Evolutionary conservation across 2,797 vertebrate genomes (phyloP).

Genomic region (Lithobates pipiens): DNA sequence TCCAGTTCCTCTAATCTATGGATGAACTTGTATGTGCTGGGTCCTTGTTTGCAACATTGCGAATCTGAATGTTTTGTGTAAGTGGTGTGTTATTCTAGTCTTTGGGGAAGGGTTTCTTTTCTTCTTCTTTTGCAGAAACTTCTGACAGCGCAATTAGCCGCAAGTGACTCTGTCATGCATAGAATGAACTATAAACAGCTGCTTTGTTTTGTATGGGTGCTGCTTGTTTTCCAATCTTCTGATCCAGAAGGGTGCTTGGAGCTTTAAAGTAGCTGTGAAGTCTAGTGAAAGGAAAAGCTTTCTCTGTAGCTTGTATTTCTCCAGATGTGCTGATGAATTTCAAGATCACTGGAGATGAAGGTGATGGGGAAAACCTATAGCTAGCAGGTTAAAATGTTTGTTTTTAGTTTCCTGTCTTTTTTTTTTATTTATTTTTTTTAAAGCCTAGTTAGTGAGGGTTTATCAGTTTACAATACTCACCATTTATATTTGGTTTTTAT

Average conservation of each 20-base stretch:
- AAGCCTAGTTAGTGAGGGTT: too few relatives aligned
- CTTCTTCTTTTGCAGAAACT: constrained; percentile 55
- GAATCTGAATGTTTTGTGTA: background rate
- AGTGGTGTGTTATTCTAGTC: background rate
- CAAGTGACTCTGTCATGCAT: constrained; percentile 6
- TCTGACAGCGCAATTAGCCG: background rate
- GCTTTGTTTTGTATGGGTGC: constrained; percentile 6
- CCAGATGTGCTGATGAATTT: constrained; percentile 28
- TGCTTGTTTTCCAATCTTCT: background rate
- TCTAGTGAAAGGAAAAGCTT: background rate
- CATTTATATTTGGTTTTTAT: too few relatives aligned
- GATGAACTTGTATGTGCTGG: background rate
- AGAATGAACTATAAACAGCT: background rate
- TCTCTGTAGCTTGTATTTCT: constrained; percentile 24
- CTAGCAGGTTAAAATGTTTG: constrained; percentile 14
- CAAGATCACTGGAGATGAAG: background rate
- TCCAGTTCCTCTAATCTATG: background rate
- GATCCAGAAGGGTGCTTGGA: background rate
- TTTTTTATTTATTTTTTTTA: too few relatives aligned
- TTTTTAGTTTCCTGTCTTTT: background rate
- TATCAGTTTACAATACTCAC: too few relatives aligned
- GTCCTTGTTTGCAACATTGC: background rate
- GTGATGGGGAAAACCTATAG: background rate
- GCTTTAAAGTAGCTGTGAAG: constrained; percentile 5
- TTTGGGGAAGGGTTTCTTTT: constrained; percentile 2